Percentiles rank a stretch among this genome's conserved stretches.
Evolutionary conservation across 2,797 vertebrate genomes (phyloP).

Genomic region (Pelobates cultripes): DNA sequence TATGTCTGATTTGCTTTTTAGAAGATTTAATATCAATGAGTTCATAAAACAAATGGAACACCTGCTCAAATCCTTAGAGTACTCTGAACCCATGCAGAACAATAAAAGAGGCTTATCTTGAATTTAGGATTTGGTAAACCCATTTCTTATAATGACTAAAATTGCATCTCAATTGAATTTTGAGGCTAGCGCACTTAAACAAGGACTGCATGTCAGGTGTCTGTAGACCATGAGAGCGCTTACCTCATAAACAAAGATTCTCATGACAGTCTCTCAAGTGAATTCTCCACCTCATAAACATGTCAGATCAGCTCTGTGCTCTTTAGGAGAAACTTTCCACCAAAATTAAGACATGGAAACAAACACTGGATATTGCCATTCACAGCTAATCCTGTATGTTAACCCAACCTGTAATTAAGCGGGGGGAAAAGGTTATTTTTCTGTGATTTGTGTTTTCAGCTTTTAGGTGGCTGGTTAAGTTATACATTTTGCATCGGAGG

Average conservation of each 20-base stretch:
- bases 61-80: slow-evolving; percentile 58
- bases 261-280: slow-evolving; percentile 57
- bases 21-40: slow-evolving; percentile 59
- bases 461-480: background rate
- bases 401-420: background rate
- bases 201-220: slow-evolving; percentile 57
- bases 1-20: slow-evolving; percentile 46
- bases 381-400: slow-evolving; percentile 7
- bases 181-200: slow-evolving; percentile 45
- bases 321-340: slow-evolving; percentile 59
- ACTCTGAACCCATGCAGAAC: slow-evolving; percentile 54
- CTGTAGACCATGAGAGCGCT: slow-evolving; percentile 58
- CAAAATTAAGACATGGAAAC: slow-evolving; percentile 52
- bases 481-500: background rate
- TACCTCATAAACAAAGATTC: slow-evolving; percentile 62
- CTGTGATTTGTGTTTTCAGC: background rate
- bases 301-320: slow-evolving; percentile 58
- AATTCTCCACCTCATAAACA: slow-evolving; percentile 72
- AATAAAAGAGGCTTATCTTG: slow-evolving; percentile 64
- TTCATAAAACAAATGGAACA: slow-evolving; percentile 57
- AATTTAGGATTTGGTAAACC: slow-evolving; percentile 57
- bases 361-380: slow-evolving; percentile 36
- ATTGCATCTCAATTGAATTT: slow-evolving; percentile 53
- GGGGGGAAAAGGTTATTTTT: background rate
- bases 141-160: slow-evolving; percentile 59